phyloP scores from a whole-genome alignment of 92 coral and sea anemone genomes.

The Metridium senile region DNA sequence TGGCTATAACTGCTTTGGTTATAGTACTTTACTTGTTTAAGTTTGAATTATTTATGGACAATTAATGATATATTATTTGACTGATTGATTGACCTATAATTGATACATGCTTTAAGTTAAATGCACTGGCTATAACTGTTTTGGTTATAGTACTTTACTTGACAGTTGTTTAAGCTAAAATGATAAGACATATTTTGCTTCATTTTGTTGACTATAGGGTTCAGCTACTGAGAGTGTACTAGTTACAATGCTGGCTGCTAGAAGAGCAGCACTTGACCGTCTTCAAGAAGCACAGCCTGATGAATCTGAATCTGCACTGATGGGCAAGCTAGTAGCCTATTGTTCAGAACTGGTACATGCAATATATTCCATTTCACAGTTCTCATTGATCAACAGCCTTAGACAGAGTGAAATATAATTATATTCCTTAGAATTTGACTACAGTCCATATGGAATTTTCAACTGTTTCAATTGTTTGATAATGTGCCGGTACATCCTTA shows the following conservation, averaged over 20 bases:
- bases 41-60: not conserved
- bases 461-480: too few relatives aligned
- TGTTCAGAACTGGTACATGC: constrained; percentile 47
- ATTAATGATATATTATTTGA: not conserved
- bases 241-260: constrained; percentile 51
- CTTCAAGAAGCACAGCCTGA: constrained; percentile 17
- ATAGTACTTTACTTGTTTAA: not conserved
- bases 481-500: too few relatives aligned
- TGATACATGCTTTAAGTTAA: not conserved
- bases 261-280: constrained; percentile 25
- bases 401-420: too few relatives aligned
- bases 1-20: too few relatives aligned
- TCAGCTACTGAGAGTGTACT: constrained; percentile 46
- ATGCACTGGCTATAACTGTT: too few relatives aligned
- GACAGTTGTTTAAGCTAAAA: too few relatives aligned
- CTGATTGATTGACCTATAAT: not conserved
- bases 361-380: not conserved
- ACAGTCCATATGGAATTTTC: too few relatives aligned
- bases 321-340: constrained; percentile 53
- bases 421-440: not conserved
- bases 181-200: not conserved
- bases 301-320: constrained; percentile 23
- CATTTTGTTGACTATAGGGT: constrained; percentile 20
- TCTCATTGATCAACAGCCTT: too few relatives aligned
- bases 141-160: too few relatives aligned